These are phyloP conservation scores for Pandemis heparana DNA, from an alignment of 2,888 invertebrate species.

Conservation along the genomic window DNA sequence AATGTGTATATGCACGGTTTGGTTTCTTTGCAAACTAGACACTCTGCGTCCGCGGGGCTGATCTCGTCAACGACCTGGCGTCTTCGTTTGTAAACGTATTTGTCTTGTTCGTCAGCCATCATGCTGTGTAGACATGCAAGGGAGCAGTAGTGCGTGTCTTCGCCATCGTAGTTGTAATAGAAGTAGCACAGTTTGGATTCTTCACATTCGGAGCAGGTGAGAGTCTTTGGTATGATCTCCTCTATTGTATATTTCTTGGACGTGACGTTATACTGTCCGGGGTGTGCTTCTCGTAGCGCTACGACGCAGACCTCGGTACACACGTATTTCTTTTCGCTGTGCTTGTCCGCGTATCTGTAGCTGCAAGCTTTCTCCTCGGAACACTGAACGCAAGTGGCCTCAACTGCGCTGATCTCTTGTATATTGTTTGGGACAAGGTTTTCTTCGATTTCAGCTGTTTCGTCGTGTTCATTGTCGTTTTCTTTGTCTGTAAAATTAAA, in stretches of 20 bases:
- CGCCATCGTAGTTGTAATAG: constrained; percentile 77
- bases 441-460: constrained; percentile 71
- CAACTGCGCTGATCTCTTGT: constrained; percentile 68
- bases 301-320: constrained; percentile 82
- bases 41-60: constrained; percentile 59
- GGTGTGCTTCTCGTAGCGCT: constrained; percentile 70
- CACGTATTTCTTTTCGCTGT: constrained; percentile 66
- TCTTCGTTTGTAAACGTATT: constrained; percentile 83
- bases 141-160: constrained; percentile 83
- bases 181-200: constrained; percentile 76
- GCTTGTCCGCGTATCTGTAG: constrained; percentile 64
- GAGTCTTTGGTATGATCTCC: constrained; percentile 65
- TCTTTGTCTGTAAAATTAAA: constrained; percentile 73
- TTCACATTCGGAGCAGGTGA: constrained; percentile 76
- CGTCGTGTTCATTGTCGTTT: constrained; percentile 75
- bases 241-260: constrained; percentile 74
- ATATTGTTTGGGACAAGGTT: constrained; percentile 66
- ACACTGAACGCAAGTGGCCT: constrained; percentile 81
- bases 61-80: constrained; percentile 80
- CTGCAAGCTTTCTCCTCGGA: constrained; percentile 62
- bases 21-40: constrained; percentile 80
- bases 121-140: constrained; percentile 82
- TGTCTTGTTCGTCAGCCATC: constrained; percentile 83
- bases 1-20: constrained; percentile 80
- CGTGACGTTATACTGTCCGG: constrained; percentile 62